Evolutionary conservation across 2,113 vertebrate genomes (phyloP), one percentile per base, ranked within the genome.

Genomic region (Brienomyrus longianalis): DNA sequence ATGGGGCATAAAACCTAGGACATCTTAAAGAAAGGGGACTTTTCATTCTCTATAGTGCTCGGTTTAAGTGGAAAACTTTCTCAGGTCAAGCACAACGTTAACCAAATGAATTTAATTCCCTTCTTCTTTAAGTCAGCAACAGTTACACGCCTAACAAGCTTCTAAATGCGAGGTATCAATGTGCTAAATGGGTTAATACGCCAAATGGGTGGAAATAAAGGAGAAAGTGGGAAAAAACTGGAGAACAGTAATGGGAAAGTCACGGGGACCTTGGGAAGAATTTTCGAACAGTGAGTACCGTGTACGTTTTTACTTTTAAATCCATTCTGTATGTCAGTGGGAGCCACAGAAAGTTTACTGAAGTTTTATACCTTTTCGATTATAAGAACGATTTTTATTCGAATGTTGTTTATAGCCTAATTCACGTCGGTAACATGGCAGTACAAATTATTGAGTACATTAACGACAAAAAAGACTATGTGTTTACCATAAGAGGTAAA

Each of bases 31-130:
- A 94, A 94, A 95, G 91, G 91, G 91, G 90, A 90, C 93, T 94
- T 93, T 93, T 93, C 92, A 93, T 92, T 93, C 91, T 94, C 89
- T 88, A 62, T 91, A 88, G 88, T 85, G 90, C 94, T 88, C 91
- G 93, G 94, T 95, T 95, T 95, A 96, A 96, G 95, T 95, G 95
- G 94, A 95, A 77, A 95, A 96, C 95, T 96, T 95, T 94, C 92
- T 93, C 93, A 95, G 96, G 97, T 97, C 96, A 96, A 95, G 95
- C 95, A 94, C 95, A 95, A 50, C 96, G 95, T 95, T 97, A 96
- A 96, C 95, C 94, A 95, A 94, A 96, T 96, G 96, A 96, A 97
- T 97, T 96, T 95, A 95, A 96, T 96, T 93, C 92, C 94, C 95
- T 94, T 94, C 93, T 95, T 91, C 90, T 93, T 93, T 91, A 92